Evolutionary conservation across 1,140 invertebrate species (phyloP).

Genomic region (Drosophila aff.): DNA sequence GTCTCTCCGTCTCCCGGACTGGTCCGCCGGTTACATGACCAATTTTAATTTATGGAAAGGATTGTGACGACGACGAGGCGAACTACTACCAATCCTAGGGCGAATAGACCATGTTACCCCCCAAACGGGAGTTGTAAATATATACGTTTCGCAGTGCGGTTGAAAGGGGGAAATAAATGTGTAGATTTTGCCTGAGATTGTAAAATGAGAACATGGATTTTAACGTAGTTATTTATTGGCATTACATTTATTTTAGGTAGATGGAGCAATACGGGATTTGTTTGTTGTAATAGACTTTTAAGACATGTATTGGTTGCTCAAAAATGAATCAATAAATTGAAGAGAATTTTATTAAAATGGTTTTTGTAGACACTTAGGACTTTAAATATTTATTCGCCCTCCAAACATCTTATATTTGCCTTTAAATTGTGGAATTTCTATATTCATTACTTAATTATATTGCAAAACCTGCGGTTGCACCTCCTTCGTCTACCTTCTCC

Average conservation of each 20-base stretch:
- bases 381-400: not conserved
- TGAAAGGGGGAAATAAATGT: constrained; percentile 3
- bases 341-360: not conserved
- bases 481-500: too few species aligned
- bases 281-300: too few species aligned
- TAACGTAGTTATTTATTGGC: constrained; percentile 6
- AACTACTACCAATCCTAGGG: constrained; percentile 35
- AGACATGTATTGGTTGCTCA: too few species aligned
- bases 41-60: constrained; percentile 58
- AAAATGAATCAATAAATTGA: not conserved
- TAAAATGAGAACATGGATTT: constrained; percentile 17
- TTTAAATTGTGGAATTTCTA: not conserved
- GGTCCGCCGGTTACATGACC: constrained; percentile 43
- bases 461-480: not conserved
- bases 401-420: not conserved
- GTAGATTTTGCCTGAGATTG: constrained; percentile 7
- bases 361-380: not conserved
- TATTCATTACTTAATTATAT: constrained; percentile 2
- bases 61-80: constrained; percentile 29
- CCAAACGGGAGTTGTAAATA: constrained; percentile 16
- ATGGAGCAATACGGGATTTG: not conserved
- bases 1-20: constrained; percentile 10
- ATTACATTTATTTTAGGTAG: not conserved
- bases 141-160: not conserved
- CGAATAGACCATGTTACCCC: constrained; percentile 25